phyloP scores from a whole-genome alignment of 2,113 vertebrate species.

The Anhinga anhinga region DNA sequence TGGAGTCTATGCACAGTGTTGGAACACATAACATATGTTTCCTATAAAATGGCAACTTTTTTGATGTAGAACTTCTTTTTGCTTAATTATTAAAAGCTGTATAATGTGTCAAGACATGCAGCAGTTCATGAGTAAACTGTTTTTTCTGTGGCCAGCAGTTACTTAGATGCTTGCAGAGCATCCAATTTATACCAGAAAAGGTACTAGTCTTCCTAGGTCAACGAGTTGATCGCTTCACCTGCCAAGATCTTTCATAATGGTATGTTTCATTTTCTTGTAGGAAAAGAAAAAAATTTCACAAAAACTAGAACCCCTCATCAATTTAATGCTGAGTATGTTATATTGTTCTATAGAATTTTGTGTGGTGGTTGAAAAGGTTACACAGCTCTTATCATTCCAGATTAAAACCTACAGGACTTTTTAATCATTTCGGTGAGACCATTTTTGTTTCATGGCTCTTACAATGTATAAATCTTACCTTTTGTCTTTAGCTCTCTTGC shows the following conservation, averaged over 20 bases:
- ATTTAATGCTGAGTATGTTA: neutral
- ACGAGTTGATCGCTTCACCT: neutral
- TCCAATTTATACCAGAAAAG: neutral
- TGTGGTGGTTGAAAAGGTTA: neutral
- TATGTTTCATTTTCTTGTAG: neutral
- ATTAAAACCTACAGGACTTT: neutral
- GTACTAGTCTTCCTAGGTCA: neutral
- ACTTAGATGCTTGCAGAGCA: neutral
- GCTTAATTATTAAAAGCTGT: neutral
- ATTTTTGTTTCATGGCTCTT: neutral
- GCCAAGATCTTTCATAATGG: neutral
- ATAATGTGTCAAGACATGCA: neutral
- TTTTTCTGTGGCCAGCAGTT: neutral
- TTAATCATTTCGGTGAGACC: neutral
- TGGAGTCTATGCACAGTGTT: neutral
- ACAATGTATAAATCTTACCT: neutral
- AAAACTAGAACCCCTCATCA: neutral
- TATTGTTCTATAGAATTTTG: neutral
- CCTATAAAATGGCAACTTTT: neutral
- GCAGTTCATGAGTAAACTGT: neutral
- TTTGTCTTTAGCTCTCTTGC: neutral
- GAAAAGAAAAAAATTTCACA: neutral
- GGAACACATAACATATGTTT: neutral
- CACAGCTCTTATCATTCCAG: neutral
- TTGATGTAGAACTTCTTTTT: neutral